Evolutionary conservation across 2,888 invertebrate genomes (phyloP), one percentile per base, ranked within the genome.

Genomic region (Rhyacophila evoluta): DNA sequence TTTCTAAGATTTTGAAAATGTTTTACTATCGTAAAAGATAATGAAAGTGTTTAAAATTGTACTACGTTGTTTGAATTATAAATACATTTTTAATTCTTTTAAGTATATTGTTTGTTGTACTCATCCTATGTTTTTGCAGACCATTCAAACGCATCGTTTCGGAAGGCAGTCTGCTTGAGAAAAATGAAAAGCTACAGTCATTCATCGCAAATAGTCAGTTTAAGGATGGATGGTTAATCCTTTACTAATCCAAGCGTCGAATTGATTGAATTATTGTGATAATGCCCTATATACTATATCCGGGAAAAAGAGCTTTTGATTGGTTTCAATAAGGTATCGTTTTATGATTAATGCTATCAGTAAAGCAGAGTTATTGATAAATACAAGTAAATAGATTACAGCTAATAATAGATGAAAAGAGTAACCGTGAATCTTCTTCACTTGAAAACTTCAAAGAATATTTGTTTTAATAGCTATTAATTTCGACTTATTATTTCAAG

Each of bases 121-220:
- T n/a, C n/a, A n/a, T n/a, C n/a, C n/a, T n/a, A 33, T 33, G 6
- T 33, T 19, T 55, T 55, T 55, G 25, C 19, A 25, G 10, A 25
- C 55, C 55, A 55, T 55, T 55, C 55, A 55, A 55, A 55, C 19
- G 55, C 55, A 55, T 6, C 55, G 55, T 55, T 19, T 55, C 25
- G 55, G 55, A 55, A 55, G 19, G 55, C 19, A 55, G 55, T 55
- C 55, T 55, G 55, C 12, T 12, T 19, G 25, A 25, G 25, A 55
- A 55, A 55, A 55, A 55, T 55, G 55, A 10, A 8, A 55, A 55
- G 55, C 25, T 55, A 55, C 55, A 55, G 55, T 55, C 55, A 19
- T 55, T 55, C 55, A 19, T 55, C 8, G 55, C 19, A 55, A 55
- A 55, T 25, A 55, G 55, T 55, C 55, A 25, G 19, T 55, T 55